phyloP scores from a whole-genome alignment of 23 tunicate genomes.

The Aplidium turbinatum region DNA sequence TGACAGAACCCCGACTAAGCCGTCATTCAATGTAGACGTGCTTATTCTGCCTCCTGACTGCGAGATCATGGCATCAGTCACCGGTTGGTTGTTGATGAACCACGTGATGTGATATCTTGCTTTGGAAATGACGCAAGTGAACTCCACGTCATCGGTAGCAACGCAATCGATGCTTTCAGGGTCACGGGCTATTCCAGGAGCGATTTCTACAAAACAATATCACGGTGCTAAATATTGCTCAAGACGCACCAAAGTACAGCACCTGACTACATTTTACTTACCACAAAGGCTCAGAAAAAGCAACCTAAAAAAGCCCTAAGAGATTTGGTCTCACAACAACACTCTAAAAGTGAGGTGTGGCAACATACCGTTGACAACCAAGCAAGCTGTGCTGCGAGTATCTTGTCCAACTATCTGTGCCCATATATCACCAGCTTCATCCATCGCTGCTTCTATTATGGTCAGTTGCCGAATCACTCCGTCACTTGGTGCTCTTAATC shows the following conservation, averaged over 20 bases:
- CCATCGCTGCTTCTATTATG: constrained; percentile 42
- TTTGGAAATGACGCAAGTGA: constrained; percentile 63
- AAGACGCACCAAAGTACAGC: too few relatives aligned
- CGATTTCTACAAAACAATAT: constrained; percentile 51
- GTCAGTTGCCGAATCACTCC: constrained; percentile 58
- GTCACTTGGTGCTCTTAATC: constrained; percentile 61
- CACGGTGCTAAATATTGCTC: too few relatives aligned
- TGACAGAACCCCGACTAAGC: constrained; percentile 27
- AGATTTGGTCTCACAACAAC: too few relatives aligned
- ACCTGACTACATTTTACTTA: too few relatives aligned
- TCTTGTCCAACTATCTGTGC: constrained; percentile 55
- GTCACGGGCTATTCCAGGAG: constrained; percentile 67
- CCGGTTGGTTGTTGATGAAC: constrained; percentile 40
- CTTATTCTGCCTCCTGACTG: constrained; percentile 23
- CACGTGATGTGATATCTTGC: constrained; percentile 53
- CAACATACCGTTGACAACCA: constrained; percentile 67
- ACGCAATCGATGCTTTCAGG: constrained; percentile 59
- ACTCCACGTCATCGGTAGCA: constrained; percentile 61
- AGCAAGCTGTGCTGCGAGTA: constrained; percentile 52
- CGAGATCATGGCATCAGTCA: constrained; percentile 32
- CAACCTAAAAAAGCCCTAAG: too few relatives aligned
- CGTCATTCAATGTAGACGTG: constrained; percentile 27
- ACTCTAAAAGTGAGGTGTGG: too few relatives aligned
- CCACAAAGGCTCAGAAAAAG: too few relatives aligned
- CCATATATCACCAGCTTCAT: constrained; percentile 72